Evolutionary conservation across 2,888 invertebrate species (phyloP).

Genomic region (Tetragnatha montana): DNA sequence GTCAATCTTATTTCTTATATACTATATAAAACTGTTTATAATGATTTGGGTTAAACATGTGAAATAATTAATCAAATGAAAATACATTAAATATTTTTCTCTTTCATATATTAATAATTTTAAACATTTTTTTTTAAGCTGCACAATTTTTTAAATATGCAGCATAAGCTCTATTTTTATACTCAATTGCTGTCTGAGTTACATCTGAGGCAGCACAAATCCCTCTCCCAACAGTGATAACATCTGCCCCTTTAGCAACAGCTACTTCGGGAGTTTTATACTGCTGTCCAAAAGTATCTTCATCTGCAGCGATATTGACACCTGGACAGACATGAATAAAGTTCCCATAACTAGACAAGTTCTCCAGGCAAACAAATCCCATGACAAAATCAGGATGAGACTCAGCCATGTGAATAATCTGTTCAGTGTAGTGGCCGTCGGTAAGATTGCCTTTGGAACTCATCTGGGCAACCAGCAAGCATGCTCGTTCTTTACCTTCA

Average conservation of each 20-base stretch:
- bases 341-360: constrained; percentile 80
- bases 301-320: constrained; percentile 83
- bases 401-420: constrained; percentile 84
- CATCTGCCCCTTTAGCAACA: constrained; percentile 87
- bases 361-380: constrained; percentile 92
- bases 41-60: no score
- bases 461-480: constrained; percentile 90
- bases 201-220: constrained; percentile 81
- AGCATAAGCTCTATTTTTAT: constrained; percentile 85
- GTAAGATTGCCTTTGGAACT: constrained; percentile 82
- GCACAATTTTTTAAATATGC: constrained; percentile 77
- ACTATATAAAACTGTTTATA: no score
- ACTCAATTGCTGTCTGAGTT: constrained; percentile 82
- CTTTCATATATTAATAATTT: no score
- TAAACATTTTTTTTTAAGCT: no score
- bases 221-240: constrained; percentile 96
- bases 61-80: no score
- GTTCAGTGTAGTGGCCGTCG: constrained; percentile 77
- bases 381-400: constrained; percentile 84
- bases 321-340: constrained; percentile 78
- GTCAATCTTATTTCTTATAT: no score
- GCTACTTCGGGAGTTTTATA: constrained; percentile 91
- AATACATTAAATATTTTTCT: no score
- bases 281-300: constrained; percentile 89
- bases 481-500: constrained; percentile 79